Percentiles rank a stretch among this genome's conserved stretches.
These are phyloP conservation scores for Helicorthomorpha holstii DNA, from an alignment of 1,140 invertebrate genomes.

Conservation along the genomic window DNA sequence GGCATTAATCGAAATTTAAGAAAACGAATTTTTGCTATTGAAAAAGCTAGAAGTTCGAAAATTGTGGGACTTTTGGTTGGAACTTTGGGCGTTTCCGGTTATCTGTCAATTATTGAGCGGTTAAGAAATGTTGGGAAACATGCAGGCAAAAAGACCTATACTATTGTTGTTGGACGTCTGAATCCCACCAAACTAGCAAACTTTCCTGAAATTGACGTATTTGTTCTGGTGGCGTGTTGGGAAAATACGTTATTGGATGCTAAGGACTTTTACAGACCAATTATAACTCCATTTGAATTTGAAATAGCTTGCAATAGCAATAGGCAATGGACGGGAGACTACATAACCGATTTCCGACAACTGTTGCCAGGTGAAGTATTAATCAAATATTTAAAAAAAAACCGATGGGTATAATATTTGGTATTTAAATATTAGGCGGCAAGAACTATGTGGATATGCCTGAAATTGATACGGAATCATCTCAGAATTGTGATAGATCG, in stretches of 20 bases:
- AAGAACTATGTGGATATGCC: not conserved
- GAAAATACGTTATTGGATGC: conserved; percentile 65
- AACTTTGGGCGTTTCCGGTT: conserved; percentile 65
- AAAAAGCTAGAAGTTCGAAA: conserved; percentile 73
- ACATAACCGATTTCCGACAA: conserved; percentile 57
- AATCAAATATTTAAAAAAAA: not conserved
- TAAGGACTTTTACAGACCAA: conserved; percentile 70
- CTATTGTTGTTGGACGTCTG: conserved; percentile 80
- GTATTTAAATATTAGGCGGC: not conserved
- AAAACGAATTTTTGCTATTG: conserved; percentile 60
- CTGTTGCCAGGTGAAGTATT: conserved; percentile 38
- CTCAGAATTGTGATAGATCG: not conserved
- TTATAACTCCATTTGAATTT: conserved; percentile 81
- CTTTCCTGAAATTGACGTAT: conserved; percentile 80
- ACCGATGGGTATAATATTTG: not conserved
- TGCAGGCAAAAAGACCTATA: conserved; percentile 68
- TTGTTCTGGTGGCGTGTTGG: conserved; percentile 74
- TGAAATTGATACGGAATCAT: not conserved
- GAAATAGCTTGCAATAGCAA: conserved; percentile 62
- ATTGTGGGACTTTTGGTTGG: conserved; percentile 74
- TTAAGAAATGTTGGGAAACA: conserved; percentile 51
- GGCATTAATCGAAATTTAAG: conserved; percentile 35
- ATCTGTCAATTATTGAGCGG: conserved; percentile 52
- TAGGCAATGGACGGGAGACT: conserved; percentile 38
- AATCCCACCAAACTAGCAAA: conserved; percentile 86